Conservation (phyloP, 2,797 vertebrate genomes). For the Phaenicophaeus curvirostris region DNA sequence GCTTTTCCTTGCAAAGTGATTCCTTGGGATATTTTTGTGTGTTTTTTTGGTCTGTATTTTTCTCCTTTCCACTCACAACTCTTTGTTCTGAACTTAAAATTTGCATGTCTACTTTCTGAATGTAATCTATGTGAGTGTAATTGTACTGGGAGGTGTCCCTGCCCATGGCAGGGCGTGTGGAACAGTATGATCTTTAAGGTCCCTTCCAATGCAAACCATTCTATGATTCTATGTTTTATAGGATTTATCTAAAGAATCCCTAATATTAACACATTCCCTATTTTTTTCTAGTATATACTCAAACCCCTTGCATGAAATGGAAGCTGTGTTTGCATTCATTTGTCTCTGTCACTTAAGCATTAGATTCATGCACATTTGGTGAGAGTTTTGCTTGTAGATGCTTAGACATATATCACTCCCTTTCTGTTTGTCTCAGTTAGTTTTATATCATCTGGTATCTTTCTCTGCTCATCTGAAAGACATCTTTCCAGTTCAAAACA, state of each 20-base stretch:
- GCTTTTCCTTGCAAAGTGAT: neutral
- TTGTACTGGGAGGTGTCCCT: no score
- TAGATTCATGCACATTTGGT: neutral
- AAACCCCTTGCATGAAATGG: neutral
- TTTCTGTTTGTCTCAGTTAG: neutral
- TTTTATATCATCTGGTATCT: neutral
- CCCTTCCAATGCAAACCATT: no score
- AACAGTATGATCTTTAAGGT: no score
- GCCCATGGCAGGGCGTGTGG: no score
- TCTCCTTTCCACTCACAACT: neutral
- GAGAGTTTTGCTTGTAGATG: neutral
- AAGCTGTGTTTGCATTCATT: neutral
- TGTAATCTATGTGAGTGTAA: neutral
- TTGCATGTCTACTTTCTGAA: neutral
- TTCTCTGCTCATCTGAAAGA: neutral
- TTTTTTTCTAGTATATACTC: neutral
- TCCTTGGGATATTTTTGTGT: neutral
- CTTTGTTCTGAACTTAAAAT: neutral
- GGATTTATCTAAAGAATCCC: no score
- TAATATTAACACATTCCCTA: neutral
- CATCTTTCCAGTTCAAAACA: neutral
- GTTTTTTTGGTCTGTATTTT: neutral
- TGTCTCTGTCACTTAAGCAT: neutral
- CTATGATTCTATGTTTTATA: neutral
- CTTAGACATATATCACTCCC: neutral